Evolutionary conservation across 2,113 vertebrate species (phyloP).

Genomic region (Gymnogyps californianus): DNA sequence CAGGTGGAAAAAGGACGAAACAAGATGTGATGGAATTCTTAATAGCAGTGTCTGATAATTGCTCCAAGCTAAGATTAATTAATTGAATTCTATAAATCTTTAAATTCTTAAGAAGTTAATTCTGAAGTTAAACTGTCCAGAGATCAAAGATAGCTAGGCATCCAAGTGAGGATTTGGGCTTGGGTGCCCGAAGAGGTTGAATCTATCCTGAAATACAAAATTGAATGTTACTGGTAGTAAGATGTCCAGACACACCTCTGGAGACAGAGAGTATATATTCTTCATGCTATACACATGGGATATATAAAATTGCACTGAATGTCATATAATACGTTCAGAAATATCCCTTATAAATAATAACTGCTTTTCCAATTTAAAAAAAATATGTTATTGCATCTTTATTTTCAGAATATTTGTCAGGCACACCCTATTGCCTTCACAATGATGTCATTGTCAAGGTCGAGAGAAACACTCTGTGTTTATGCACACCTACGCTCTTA

Average conservation of each 20-base stretch:
- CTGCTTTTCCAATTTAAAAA: background rate
- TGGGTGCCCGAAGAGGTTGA: background rate
- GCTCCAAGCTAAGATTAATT: background rate
- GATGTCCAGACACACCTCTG: background rate
- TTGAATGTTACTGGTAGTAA: background rate
- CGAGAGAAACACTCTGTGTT: accelerated
- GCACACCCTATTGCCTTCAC: background rate
- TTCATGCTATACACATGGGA: background rate
- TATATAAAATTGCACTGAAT: background rate
- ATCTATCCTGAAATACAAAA: background rate
- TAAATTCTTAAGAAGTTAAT: background rate
- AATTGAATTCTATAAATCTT: background rate
- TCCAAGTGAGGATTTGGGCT: background rate
- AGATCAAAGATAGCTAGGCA: background rate
- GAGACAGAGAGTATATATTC: background rate
- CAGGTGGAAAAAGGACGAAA: background rate
- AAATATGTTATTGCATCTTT: background rate
- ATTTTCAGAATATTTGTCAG: background rate
- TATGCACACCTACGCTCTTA: background rate
- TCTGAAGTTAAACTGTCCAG: background rate
- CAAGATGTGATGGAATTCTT: background rate
- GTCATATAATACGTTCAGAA: background rate
- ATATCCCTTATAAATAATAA: background rate
- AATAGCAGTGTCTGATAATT: background rate
- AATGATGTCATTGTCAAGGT: background rate